Evolutionary conservation across 2,797 vertebrate genomes (phyloP).

Genomic region (Hapalemur alaotrensis): DNA sequence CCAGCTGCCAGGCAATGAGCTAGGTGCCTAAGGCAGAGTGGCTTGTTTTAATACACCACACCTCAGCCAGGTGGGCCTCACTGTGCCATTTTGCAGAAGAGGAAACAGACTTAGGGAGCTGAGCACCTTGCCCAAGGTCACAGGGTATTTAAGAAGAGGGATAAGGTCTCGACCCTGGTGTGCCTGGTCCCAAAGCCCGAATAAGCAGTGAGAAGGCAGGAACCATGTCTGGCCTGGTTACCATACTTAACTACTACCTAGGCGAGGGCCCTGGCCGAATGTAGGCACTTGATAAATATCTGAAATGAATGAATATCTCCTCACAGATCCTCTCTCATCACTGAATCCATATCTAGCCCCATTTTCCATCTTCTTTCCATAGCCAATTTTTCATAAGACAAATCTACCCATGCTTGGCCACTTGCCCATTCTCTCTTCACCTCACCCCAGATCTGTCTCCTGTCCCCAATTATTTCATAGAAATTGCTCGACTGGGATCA

Average conservation of each 20-base stretch:
- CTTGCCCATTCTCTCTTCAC: not conserved
- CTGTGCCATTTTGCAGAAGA: not conserved
- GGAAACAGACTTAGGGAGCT: not conserved
- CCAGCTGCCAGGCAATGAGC: not conserved
- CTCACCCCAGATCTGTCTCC: not conserved
- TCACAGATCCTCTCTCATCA: not conserved
- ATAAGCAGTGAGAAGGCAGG: not conserved
- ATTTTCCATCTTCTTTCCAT: not conserved
- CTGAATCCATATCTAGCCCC: not conserved
- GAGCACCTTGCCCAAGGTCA: not conserved
- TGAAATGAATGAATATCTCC: not conserved
- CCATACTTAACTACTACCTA: not conserved
- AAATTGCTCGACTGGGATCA: not conserved
- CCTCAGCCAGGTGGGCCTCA: not conserved
- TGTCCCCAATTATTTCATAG: not conserved
- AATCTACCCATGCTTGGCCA: not conserved
- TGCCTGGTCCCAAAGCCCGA: not conserved
- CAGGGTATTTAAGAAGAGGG: not conserved
- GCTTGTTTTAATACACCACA: not conserved
- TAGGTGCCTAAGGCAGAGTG: not conserved
- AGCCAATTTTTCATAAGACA: conserved; percentile 1
- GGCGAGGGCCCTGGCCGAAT: not conserved
- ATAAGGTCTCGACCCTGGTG: not conserved
- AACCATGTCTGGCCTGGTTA: not conserved
- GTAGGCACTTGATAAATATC: not conserved